These are phyloP conservation scores for Leuciscus waleckii DNA, from an alignment of 2,797 vertebrate species.

Conservation along the genomic window DNA sequence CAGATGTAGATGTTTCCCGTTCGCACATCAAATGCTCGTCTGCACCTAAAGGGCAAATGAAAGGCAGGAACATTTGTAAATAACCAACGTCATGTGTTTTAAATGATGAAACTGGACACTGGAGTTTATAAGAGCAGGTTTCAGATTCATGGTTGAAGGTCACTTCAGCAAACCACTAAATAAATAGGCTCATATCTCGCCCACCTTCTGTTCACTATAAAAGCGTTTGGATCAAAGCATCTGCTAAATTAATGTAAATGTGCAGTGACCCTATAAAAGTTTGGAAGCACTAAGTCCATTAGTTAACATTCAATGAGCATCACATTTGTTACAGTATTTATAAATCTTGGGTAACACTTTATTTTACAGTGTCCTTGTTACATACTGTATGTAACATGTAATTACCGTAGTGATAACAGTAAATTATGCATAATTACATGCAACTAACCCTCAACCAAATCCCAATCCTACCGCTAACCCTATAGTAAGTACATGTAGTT, in stretches of 20 bases:
- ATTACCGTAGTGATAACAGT: no score
- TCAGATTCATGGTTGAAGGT: slow-evolving; percentile 6
- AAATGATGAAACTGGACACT: slow-evolving; percentile 3
- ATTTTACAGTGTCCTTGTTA: no score
- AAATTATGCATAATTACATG: no score
- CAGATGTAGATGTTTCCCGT: background rate
- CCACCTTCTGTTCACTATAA: background rate
- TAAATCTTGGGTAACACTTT: no score
- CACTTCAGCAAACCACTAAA: background rate
- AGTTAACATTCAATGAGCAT: no score
- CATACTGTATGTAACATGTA: no score
- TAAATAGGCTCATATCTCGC: background rate
- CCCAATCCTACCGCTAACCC: no score
- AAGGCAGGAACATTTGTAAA: slow-evolving; percentile 26
- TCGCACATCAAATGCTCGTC: background rate
- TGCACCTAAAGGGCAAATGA: slow-evolving; percentile 12
- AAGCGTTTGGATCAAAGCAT: background rate
- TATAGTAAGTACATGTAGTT: no score
- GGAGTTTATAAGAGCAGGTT: background rate
- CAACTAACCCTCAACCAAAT: no score
- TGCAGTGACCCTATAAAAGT: background rate
- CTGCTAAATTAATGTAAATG: background rate
- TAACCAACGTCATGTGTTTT: background rate
- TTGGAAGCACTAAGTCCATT: background rate
- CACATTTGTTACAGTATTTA: background rate